These are phyloP conservation scores for Lutjanus erythropterus DNA, from an alignment of 2,113 vertebrate species.

Conservation along the genomic window DNA sequence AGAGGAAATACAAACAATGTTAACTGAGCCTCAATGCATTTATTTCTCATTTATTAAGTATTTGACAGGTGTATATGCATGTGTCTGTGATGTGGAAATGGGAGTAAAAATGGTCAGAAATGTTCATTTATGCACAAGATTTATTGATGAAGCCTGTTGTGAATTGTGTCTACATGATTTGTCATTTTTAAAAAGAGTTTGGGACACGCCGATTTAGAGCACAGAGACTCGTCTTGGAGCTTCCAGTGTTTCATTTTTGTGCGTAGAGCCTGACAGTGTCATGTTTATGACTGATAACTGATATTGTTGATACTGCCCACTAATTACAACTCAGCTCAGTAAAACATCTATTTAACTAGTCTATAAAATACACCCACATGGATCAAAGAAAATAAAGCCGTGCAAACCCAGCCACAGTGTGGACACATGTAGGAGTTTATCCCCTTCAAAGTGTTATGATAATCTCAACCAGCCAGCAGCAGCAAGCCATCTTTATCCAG, in stretches of 20 bases:
- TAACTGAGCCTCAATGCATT: too few relatives aligned
- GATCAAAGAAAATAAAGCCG: slow-evolving; percentile 18
- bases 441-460: slow-evolving; percentile 25
- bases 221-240: background rate
- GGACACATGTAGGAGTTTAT: slow-evolving; percentile 46
- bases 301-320: background rate
- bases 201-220: too few relatives aligned
- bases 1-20: too few relatives aligned
- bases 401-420: slow-evolving; percentile 13
- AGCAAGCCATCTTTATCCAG: slow-evolving; percentile 33
- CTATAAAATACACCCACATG: background rate
- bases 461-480: slow-evolving; percentile 39
- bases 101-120: too few relatives aligned
- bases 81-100: too few relatives aligned
- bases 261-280: background rate
- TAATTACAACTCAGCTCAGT: background rate
- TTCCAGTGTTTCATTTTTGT: background rate
- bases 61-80: too few relatives aligned
- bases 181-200: too few relatives aligned
- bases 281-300: background rate
- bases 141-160: too few relatives aligned
- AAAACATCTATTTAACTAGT: slow-evolving; percentile 1
- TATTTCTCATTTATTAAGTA: too few relatives aligned
- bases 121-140: too few relatives aligned
- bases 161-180: too few relatives aligned